Conservation (phyloP, 2,797 vertebrate genomes). For the Meriones psammophilus region DNA sequence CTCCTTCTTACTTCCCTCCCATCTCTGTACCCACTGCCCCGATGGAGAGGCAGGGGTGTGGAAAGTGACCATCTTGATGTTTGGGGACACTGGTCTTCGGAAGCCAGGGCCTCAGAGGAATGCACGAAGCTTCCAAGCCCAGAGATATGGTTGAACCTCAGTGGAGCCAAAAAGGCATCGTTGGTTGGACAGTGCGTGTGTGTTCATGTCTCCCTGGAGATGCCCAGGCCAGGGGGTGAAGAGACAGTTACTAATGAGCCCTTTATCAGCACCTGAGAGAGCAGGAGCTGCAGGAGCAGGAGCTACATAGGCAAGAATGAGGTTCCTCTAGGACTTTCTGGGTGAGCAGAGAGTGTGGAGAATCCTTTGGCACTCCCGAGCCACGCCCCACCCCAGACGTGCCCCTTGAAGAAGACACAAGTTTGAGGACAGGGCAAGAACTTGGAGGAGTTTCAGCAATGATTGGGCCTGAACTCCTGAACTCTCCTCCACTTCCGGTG, state of each 20-base stretch:
- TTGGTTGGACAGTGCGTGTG: not conserved
- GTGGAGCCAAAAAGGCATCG: not conserved
- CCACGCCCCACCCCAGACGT: not conserved
- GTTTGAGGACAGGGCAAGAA: not conserved
- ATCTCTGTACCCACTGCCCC: not conserved
- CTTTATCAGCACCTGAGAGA: not conserved
- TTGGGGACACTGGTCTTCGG: slow-evolving; percentile 8
- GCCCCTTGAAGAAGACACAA: not conserved
- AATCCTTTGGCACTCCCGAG: not conserved
- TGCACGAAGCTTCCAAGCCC: not conserved
- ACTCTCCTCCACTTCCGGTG: not conserved
- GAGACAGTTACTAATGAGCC: not conserved
- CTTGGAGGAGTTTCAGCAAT: slow-evolving; percentile 9
- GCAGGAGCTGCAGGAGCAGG: not conserved
- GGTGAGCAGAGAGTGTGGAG: not conserved
- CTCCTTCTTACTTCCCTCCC: not conserved
- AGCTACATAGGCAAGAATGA: not conserved
- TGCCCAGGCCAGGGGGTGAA: not conserved
- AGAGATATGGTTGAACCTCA: not conserved
- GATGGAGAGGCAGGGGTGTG: no score
- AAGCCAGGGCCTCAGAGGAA: not conserved
- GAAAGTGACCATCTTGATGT: not conserved
- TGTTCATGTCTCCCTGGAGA: not conserved
- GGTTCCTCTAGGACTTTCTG: not conserved
- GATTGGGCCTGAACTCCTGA: not conserved